Evolutionary conservation across 2,113 vertebrate species (phyloP).

Genomic region (Trachemys scripta): DNA sequence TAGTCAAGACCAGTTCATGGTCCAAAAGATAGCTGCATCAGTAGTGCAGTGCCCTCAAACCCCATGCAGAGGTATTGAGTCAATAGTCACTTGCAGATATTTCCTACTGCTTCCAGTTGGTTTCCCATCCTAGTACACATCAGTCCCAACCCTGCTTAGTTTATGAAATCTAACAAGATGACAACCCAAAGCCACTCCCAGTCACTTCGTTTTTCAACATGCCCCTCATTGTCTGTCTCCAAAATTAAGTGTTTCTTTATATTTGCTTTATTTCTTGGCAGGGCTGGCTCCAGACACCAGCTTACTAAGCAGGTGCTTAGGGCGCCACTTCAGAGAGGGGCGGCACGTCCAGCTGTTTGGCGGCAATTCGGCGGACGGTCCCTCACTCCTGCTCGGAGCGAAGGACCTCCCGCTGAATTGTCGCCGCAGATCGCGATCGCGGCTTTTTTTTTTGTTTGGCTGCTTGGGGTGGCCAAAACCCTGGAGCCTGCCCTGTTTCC

Average conservation of each 20-base stretch:
- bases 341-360: too few species aligned
- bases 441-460: too few species aligned
- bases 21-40: neutral
- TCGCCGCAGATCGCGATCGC: too few species aligned
- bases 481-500: neutral
- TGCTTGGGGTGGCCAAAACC: too few species aligned
- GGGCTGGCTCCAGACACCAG: too few species aligned
- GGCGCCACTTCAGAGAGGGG: too few species aligned
- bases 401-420: too few species aligned
- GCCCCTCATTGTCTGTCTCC: neutral
- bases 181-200: neutral
- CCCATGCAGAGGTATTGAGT: neutral
- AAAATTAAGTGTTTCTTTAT: neutral
- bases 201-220: neutral
- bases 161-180: neutral
- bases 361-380: too few species aligned
- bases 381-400: too few species aligned
- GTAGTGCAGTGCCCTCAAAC: neutral
- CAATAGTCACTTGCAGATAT: neutral
- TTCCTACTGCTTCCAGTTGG: neutral
- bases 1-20: neutral
- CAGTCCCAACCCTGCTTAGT: neutral
- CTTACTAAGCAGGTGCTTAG: too few species aligned
- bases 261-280: constrained; percentile 6
- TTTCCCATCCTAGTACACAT: neutral